Evolutionary conservation across 2,797 vertebrate species (phyloP), one percentile per base, ranked within the genome.

Genomic region (Mastacembelus armatus): DNA sequence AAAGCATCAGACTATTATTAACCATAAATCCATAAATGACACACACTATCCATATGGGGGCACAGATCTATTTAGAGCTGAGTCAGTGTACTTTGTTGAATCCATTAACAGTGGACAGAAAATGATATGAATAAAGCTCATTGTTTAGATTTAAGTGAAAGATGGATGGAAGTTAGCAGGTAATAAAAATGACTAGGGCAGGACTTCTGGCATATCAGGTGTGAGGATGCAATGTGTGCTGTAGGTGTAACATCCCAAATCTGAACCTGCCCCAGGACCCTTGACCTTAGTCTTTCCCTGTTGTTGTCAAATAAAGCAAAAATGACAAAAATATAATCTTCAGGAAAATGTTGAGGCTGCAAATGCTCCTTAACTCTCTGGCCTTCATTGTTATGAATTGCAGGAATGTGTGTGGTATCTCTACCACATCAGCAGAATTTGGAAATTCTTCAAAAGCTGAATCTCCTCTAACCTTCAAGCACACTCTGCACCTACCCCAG

Each of bases 1-100:
- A 81, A 78, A 78, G 67, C 78, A 76, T 62, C 33, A 21, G 49
- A 65, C 80, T 81, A 73, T 83, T 85, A 75, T 79, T 71, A 85
- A 78, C 74, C 71, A 79, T 83, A 80, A 87, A 87, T 86, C 83
- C 80, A 82, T 80, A 78, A 89, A 74, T 59, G 71, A 71, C 80
- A 83, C 71, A 49, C 44, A 43, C 30, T 57, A 66, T 71, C 71
- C 70, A 64, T 52, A 55, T 39, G 16, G 33, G 49, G 38, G 39
- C 39, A 29, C n/a, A 1, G 39, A 38, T 42, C 73, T 70, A 70
- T 70, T 73, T 75, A 64, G 62, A 59, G 54, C 68, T 18, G 19
- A 47, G 56, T 51, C 15, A 32, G 10, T 21, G 32, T 18, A 55
- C 62, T 22, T 33, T 36, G 51, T 18, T 66, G 45, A 75, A 68